Conservation (phyloP, 2,888 invertebrate genomes). For the Rotaria sp. region DNA sequence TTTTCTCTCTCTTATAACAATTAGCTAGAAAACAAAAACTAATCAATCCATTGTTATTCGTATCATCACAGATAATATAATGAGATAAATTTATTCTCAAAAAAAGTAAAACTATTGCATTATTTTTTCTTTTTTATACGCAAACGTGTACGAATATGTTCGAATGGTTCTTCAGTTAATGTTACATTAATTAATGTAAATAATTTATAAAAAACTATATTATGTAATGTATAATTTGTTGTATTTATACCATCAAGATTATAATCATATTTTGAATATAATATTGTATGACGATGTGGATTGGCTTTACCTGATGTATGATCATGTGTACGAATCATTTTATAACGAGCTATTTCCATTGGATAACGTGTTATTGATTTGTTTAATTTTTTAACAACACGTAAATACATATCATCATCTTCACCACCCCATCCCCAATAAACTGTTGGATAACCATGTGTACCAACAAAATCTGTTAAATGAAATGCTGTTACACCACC, state of each 20-base stretch:
- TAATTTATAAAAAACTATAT: conserved; percentile 2
- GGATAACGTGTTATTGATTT: conserved; percentile 86
- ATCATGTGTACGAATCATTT: conserved; percentile 66
- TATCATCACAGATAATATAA: neutral
- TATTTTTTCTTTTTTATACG: neutral
- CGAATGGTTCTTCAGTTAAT: neutral
- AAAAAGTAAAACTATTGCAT: neutral
- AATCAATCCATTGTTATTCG: too few species aligned
- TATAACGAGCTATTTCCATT: conserved; percentile 81
- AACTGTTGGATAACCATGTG: conserved; percentile 55
- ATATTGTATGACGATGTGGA: conserved; percentile 23
- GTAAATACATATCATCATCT: conserved; percentile 47
- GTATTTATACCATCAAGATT: neutral
- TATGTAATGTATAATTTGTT: neutral
- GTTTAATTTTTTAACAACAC: conserved; percentile 56
- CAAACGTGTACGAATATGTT: neutral
- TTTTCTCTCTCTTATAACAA: too few species aligned
- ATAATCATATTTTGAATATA: conserved; percentile 21
- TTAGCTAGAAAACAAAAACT: too few species aligned
- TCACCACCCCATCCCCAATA: conserved; percentile 56
- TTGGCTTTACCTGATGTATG: neutral
- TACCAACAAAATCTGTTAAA: conserved; percentile 53
- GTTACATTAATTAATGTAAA: conserved; percentile 6
- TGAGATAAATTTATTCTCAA: neutral
- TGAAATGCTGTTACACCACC: conserved; percentile 56